A percentile compares a stretch with the other conserved stretches of the same genome.
These are phyloP conservation scores for Ectropis crepuscularia DNA, from an alignment of 2,888 invertebrate species.

Conservation along the genomic window DNA sequence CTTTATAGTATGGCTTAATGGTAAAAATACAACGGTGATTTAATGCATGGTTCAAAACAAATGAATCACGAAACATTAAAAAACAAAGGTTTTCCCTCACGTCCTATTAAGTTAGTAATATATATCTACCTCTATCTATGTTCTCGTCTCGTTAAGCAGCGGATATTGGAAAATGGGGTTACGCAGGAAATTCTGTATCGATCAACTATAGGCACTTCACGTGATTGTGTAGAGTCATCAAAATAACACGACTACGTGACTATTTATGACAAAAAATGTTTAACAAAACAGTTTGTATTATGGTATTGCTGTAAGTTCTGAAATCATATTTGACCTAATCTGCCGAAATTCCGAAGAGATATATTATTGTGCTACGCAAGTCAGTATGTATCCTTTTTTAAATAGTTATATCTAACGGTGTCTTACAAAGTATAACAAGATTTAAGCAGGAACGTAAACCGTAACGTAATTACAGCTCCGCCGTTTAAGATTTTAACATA, in stretches of 20 bases:
- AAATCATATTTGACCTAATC: no score
- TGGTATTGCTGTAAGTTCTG: no score
- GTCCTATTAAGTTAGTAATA: slow-evolving; percentile 37
- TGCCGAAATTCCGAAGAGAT: no score
- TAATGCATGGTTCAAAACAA: slow-evolving; percentile 22
- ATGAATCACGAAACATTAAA: slow-evolving; percentile 26
- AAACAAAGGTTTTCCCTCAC: slow-evolving; percentile 46
- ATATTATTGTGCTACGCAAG: no score
- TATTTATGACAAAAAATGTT: not conserved
- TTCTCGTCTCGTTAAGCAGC: slow-evolving; percentile 46
- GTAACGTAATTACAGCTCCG: not conserved
- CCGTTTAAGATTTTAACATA: not conserved
- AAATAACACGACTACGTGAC: slow-evolving; percentile 41
- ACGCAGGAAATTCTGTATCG: slow-evolving; percentile 77
- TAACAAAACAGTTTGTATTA: no score
- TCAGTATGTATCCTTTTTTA: no score
- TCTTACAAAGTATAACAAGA: no score
- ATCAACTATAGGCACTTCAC: slow-evolving; percentile 61
- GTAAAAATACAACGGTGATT: slow-evolving; percentile 32
- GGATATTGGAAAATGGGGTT: slow-evolving; percentile 82
- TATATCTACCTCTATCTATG: slow-evolving; percentile 32
- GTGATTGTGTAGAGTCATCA: slow-evolving; percentile 66
- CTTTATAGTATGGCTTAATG: slow-evolving; percentile 10
- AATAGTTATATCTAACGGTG: no score
- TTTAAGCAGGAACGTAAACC: no score